Evolutionary conservation across 2,888 invertebrate species (phyloP), one percentile per base, ranked within the genome.

Genomic region (Dascillus cervinus): DNA sequence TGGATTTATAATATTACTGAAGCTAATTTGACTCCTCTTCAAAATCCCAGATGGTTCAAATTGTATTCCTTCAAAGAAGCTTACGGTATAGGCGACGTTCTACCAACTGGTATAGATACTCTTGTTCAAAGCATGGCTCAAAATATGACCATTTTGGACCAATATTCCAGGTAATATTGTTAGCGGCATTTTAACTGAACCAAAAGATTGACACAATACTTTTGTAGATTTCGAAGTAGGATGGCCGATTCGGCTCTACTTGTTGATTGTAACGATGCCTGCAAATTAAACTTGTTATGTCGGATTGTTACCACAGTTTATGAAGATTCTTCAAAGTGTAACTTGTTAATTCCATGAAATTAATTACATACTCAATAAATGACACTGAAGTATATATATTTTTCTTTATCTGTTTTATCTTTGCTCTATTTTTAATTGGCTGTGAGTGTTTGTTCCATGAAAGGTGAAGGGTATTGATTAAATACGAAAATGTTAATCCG

Each of bases 1-100:
- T 88, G 77, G 69, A 76, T 74, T n/a, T 79, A 82, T 55, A 83
- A 88, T 58, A 57, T 89, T 13, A 80, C 80, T 0, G 71, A 72
- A 53, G 83, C 86, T 0, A 86, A 85, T 56, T 53, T 70, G 6
- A 23, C 66, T 1, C 71, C 75, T 0, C 51, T 69, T 2, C 46
- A 62, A 13, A 59, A 66, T n/a, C 83, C 86, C 0, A 63, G 65
- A 4, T 88, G 88, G 87, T 76, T 71, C 49, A 69, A 75, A 55
- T 73, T 84, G 9, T 89, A 88, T 55, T 72, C 77, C 9, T 81
- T 88, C 47, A 75, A 71, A 46, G 69, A 74, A 26, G 72, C 71
- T 5, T 86, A 78, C 47, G 67, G 15, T 11, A 17, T 71, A 41
- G 34, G 44, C 5, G 54, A 57, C 17, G 46, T 69, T 31, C 50